Evolutionary conservation across 1,140 invertebrate species (phyloP).

Genomic region (Leptonema lineaticorne): DNA sequence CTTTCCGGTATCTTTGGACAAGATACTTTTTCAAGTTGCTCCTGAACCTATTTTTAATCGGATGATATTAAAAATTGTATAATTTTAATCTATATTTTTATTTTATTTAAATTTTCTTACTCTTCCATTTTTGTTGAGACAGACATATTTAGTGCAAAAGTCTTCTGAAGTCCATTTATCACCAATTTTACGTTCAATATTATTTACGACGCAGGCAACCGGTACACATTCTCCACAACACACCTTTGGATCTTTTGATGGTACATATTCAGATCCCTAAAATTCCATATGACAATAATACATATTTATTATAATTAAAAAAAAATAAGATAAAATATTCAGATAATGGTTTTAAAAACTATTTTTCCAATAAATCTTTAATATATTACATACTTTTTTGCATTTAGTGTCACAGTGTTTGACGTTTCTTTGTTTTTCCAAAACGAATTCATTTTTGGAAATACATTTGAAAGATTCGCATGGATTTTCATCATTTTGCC

Average conservation of each 20-base stretch:
- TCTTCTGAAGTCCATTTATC: constrained; percentile 63
- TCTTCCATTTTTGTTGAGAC: constrained; percentile 55
- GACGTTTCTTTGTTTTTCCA: constrained; percentile 53
- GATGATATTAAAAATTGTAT: not conserved
- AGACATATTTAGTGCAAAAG: constrained; percentile 66
- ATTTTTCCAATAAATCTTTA: too few relatives aligned
- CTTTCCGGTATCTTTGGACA: constrained; percentile 47
- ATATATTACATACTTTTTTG: constrained; percentile 12
- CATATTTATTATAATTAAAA: not conserved
- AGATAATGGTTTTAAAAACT: too few relatives aligned
- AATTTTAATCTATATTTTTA: not conserved
- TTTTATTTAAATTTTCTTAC: constrained; percentile 44
- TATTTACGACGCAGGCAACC: constrained; percentile 64
- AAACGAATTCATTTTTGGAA: constrained; percentile 51
- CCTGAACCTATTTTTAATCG: constrained; percentile 46
- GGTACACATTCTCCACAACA: constrained; percentile 76
- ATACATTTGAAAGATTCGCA: constrained; percentile 64
- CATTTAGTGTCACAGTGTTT: constrained; percentile 48
- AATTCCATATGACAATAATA: too few relatives aligned
- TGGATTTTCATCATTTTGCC: constrained; percentile 57
- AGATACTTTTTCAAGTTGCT: constrained; percentile 49
- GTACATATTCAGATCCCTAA: constrained; percentile 60
- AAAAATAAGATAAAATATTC: not conserved
- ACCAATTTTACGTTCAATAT: constrained; percentile 56
- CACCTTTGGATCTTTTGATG: constrained; percentile 46